phyloP scores from a whole-genome alignment of 2,797 vertebrate genomes.

The Sebastes melanostomus region DNA sequence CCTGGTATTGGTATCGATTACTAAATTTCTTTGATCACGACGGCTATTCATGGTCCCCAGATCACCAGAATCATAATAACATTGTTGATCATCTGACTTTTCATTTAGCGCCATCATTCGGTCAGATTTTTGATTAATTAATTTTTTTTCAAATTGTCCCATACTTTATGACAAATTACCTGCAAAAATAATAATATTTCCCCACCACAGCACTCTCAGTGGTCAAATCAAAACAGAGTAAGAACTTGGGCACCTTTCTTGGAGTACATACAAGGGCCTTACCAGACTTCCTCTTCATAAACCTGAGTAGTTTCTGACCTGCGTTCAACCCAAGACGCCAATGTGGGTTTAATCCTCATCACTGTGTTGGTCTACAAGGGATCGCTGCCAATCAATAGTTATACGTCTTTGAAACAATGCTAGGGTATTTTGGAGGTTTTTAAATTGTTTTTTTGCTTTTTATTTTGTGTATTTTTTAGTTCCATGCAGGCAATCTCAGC shows the following conservation, averaged over 20 bases:
- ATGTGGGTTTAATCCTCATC: background rate
- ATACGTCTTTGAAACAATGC: background rate
- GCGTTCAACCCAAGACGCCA: background rate
- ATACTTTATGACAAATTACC: background rate
- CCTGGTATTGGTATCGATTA: too few species aligned
- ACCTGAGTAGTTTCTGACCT: background rate
- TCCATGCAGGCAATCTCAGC: background rate
- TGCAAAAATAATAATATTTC: background rate
- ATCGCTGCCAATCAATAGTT: background rate
- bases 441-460: slow-evolving; percentile 1
- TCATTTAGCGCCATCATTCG: background rate
- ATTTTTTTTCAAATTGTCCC: too few species aligned
- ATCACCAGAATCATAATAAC: background rate
- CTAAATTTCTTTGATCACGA: too few species aligned
- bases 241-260: background rate
- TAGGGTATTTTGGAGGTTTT: background rate
- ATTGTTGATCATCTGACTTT: background rate
- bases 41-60: background rate
- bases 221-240: background rate
- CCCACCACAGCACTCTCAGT: background rate
- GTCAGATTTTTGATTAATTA: background rate
- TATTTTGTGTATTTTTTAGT: slow-evolving; percentile 11
- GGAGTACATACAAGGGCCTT: background rate
- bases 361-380: background rate
- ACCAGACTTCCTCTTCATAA: background rate